Evolutionary conservation across 2,888 invertebrate species (phyloP), one percentile per base, ranked within the genome.

Genomic region (Argynnis bischoffii): DNA sequence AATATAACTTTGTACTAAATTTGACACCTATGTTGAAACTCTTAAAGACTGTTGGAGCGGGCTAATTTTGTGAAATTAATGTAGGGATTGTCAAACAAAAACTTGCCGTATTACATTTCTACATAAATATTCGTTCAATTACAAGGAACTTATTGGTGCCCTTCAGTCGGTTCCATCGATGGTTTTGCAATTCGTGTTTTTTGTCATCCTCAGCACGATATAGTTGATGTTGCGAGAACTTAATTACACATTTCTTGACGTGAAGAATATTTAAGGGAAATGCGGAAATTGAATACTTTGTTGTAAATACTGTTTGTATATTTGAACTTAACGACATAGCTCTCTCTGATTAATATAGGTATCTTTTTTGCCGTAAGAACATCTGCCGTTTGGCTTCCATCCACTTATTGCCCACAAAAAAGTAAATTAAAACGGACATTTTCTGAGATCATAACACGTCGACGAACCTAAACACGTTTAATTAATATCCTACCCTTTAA

Each of bases 121-220:
- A 84, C 85, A 86, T 86, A 87, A 86, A 86, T 85, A 82, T 84
- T 81, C 78, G 75, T 79, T 80, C 78, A 82, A 82, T 79, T 79
- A 78, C 77, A 68, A 63, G 64, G 67, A 73, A 71, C 72, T 70
- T 64, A 66, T 66, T 69, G 69, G 71, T 67, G 69, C 69, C 63
- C 70, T 71, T 63, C 71, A 67, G 70, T 57, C 63, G 63, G 46
- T 55, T 53, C 67, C 66, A 64, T 65, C 69, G 69, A 67, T 64
- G 65, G 66, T 55, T n/a, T 48, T 59, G 66, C 26, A 68, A 65
- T 63, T 68, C 54, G 56, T 64, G 55, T 68, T 68, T 41, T 66
- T 70, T 68, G 57, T 70, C n/a, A 8, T 61, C 21, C 64, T 63
- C 26, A 35, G 55, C 51, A 59, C 47, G 50, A 61, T 60, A 50